phyloP scores from a whole-genome alignment of 2,797 vertebrate species.

The Erethizon dorsatum region DNA sequence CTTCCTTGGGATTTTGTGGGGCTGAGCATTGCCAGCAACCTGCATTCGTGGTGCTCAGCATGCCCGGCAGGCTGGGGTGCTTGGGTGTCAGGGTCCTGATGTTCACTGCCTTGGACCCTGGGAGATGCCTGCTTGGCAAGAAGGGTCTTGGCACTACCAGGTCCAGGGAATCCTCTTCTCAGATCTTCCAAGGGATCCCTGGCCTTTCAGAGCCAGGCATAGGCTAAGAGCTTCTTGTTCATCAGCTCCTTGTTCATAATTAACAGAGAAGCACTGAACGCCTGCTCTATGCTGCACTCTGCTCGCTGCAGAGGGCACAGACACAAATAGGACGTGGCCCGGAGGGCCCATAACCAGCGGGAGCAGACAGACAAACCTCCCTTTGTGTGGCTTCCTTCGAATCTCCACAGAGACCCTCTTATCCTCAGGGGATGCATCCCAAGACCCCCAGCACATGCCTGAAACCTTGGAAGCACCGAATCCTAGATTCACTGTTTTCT shows the following conservation, averaged over 20 bases:
- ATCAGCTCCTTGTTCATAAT: not conserved
- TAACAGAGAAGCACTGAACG: not conserved
- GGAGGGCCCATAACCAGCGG: too few relatives aligned
- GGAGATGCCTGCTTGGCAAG: not conserved
- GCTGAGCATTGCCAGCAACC: fast-evolving
- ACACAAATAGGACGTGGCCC: not conserved
- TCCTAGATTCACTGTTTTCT: not conserved
- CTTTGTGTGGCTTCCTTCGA: not conserved
- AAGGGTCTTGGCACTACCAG: not conserved
- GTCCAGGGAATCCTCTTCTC: not conserved
- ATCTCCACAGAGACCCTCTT: not conserved
- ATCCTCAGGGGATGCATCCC: not conserved
- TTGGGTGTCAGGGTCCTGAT: fast-evolving
- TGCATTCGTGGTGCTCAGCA: too few relatives aligned
- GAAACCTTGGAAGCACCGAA: not conserved
- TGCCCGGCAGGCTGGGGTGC: not conserved
- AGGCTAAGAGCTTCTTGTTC: not conserved
- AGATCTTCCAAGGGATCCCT: not conserved
- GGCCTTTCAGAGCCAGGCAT: not conserved
- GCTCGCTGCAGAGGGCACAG: not conserved
- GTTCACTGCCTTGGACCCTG: too few relatives aligned
- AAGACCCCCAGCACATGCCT: not conserved
- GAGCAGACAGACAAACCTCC: not conserved
- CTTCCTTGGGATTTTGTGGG: not conserved
- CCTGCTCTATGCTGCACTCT: not conserved